These are phyloP conservation scores for Rattus rattus DNA, from an alignment of 2,113 vertebrate genomes.

Conservation along the genomic window DNA sequence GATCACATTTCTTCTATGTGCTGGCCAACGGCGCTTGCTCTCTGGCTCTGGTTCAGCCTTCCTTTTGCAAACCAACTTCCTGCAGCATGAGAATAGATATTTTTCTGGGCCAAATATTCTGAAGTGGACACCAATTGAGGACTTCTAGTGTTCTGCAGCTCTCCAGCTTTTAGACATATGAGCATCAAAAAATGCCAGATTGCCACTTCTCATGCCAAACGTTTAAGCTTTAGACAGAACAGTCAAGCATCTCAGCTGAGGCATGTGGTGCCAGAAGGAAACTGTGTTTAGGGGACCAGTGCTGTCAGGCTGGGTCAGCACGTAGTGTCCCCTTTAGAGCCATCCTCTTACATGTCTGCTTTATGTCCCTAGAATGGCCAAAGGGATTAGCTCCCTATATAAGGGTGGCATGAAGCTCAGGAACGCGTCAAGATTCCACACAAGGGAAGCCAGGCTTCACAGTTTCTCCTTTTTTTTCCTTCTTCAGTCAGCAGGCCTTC, in stretches of 20 bases:
- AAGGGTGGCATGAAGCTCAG: neutral
- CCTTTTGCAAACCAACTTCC: conserved; percentile 78
- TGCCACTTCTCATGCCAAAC: conserved; percentile 55
- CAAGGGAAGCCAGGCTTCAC: neutral
- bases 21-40: conserved; percentile 69
- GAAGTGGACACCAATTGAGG: conserved; percentile 78
- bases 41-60: conserved; percentile 72
- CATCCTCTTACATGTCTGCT: neutral
- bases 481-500: neutral
- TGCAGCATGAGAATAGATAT: conserved; percentile 74
- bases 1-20: conserved; percentile 64
- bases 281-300: conserved; percentile 19
- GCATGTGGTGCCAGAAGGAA: conserved; percentile 42
- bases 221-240: conserved; percentile 60
- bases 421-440: neutral
- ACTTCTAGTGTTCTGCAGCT: conserved; percentile 68
- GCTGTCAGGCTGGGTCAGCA: neutral
- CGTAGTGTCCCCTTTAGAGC: neutral
- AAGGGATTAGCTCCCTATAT: neutral
- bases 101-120: conserved; percentile 74
- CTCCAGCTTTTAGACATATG: conserved; percentile 67
- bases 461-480: neutral
- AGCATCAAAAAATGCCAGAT: conserved; percentile 65
- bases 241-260: conserved; percentile 62
- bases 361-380: neutral